These are phyloP conservation scores for Ictidomys tridecemlineatus DNA, from an alignment of 2,113 vertebrate genomes.

Conservation along the genomic window DNA sequence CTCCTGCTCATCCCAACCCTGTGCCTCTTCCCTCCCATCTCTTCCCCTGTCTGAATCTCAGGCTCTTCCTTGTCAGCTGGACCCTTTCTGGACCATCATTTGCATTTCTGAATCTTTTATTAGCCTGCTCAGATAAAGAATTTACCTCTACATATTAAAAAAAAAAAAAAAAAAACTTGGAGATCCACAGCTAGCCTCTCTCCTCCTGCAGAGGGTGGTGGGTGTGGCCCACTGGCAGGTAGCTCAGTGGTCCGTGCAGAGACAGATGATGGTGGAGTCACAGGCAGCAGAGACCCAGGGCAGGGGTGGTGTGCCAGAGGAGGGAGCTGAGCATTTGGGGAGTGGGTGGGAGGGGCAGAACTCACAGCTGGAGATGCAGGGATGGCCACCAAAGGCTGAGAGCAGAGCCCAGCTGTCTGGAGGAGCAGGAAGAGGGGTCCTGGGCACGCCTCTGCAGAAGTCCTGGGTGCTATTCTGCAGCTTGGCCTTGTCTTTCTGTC, in stretches of 20 bases:
- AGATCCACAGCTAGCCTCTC: too few relatives aligned
- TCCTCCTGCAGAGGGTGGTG: background rate
- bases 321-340: background rate
- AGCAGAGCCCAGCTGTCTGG: too few relatives aligned
- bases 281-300: rapidly evolving
- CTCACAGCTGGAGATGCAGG: rapidly evolving
- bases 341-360: too few relatives aligned
- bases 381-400: too few relatives aligned
- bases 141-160: background rate
- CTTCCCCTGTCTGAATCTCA: rapidly evolving
- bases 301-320: background rate
- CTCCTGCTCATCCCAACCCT: rapidly evolving
- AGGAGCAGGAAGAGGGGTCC: too few relatives aligned
- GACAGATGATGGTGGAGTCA: rapidly evolving
- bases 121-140: background rate
- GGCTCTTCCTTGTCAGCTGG: background rate
- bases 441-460: background rate
- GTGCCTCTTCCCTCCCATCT: background rate
- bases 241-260: too few relatives aligned
- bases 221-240: background rate
- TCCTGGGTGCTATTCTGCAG: rapidly evolving
- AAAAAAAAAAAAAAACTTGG: background rate
- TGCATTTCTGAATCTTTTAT: background rate
- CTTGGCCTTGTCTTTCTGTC: background rate
- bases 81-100: background rate